Percentiles rank a stretch among this genome's conserved stretches.
These are phyloP conservation scores for Danio albolineatus DNA, from an alignment of 2,797 vertebrate genomes.

Conservation along the genomic window DNA sequence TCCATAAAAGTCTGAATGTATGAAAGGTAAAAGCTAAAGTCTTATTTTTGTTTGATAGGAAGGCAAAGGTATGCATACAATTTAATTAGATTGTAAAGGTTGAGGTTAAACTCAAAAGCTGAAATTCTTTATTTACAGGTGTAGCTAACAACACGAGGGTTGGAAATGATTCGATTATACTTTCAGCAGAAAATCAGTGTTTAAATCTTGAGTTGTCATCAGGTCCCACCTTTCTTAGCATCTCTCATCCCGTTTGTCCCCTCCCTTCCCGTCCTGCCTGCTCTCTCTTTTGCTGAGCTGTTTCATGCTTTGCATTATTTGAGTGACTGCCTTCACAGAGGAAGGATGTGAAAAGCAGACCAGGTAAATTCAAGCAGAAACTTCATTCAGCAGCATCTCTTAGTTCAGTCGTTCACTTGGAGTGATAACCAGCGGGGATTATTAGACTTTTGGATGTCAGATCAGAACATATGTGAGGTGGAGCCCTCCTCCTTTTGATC, in stretches of 20 bases:
- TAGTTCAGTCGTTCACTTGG: not conserved
- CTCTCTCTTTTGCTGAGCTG: conserved; percentile 18
- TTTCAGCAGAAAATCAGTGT: not conserved
- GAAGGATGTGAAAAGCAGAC: conserved; percentile 23
- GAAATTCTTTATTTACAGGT: not conserved
- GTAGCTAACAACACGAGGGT: not conserved
- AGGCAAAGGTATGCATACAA: not conserved
- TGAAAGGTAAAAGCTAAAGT: too few species aligned
- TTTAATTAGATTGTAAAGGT: not conserved
- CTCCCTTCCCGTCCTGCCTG: conserved; percentile 13
- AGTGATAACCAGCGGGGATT: not conserved
- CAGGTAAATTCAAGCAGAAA: not conserved
- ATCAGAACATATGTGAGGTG: conserved; percentile 17
- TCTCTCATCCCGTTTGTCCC: conserved; percentile 14
- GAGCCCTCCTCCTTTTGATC: not conserved
- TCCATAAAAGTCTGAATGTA: too few species aligned
- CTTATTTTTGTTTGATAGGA: conserved; percentile 57
- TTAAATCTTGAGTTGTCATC: not conserved
- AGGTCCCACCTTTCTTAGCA: not conserved
- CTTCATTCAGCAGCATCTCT: conserved; percentile 1
- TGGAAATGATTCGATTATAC: not conserved
- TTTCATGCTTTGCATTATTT: conserved; percentile 39
- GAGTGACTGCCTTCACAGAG: conserved; percentile 33
- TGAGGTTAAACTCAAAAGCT: too few species aligned
- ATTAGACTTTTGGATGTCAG: conserved; percentile 10